These are phyloP conservation scores for Rhegmatorhina hoffmannsi DNA, from an alignment of 2,113 vertebrate genomes.

Conservation along the genomic window DNA sequence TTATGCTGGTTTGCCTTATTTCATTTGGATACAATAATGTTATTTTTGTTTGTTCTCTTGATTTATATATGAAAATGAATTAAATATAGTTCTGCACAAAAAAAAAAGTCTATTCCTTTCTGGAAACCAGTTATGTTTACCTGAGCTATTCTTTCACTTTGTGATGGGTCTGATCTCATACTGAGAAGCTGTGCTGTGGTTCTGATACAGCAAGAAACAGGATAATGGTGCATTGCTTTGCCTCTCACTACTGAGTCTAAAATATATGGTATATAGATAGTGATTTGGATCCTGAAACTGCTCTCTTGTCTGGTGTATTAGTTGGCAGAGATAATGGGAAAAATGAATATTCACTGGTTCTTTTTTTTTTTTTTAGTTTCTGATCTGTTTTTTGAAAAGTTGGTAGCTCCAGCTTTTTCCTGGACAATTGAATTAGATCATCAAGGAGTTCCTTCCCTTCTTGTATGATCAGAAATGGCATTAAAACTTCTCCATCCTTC, in stretches of 20 bases:
- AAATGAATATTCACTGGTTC: background rate
- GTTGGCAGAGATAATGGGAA: background rate
- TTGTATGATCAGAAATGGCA: background rate
- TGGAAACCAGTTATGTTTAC: background rate
- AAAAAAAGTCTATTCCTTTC: background rate
- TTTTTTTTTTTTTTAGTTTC: background rate
- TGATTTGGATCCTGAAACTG: background rate
- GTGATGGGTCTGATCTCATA: fast-evolving
- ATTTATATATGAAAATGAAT: conserved; percentile 25
- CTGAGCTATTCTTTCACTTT: fast-evolving
- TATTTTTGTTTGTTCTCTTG: background rate
- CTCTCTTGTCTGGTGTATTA: background rate
- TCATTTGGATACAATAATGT: background rate
- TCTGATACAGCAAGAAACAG: fast-evolving
- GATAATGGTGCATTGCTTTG: background rate
- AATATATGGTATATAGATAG: background rate
- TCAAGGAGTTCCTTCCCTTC: background rate
- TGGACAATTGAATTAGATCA: background rate
- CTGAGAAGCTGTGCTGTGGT: fast-evolving
- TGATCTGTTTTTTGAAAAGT: background rate
- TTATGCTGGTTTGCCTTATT: background rate
- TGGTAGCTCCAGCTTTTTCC: background rate
- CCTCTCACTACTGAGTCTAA: fast-evolving
- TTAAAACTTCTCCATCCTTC: background rate
- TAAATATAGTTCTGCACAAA: conserved; percentile 22